Evolutionary conservation across 2,888 invertebrate genomes (phyloP), one percentile per base, ranked within the genome.

Genomic region (Orthosia gothica): DNA sequence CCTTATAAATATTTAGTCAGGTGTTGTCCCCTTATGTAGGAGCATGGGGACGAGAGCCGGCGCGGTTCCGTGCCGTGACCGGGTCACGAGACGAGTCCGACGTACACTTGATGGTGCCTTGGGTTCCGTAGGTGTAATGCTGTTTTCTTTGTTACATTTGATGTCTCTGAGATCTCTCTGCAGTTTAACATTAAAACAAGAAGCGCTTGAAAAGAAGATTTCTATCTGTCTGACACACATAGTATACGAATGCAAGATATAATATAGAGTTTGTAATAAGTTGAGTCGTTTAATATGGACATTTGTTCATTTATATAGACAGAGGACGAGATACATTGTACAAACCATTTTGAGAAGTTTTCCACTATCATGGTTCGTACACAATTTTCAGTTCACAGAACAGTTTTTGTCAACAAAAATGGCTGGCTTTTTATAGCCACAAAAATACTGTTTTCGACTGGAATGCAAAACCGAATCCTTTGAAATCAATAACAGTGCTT

Each of bases 31-130:
- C 86, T 82, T 86, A 86, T 87, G 85, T 80, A 81, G 84, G 79
- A 86, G 74, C 74, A 73, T 63, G 81, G 58, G 75, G 65, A 65
- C 66, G 64, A 75, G 79, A 59, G 62, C 76, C 69, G 72, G 12
- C 52, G 71, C 86, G 89, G 94, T 91, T 95, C 95, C 95, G 94
- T 90, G 89, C 90, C 86, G 88, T 94, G 93, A 95, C 95, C 95
- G 86, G 94, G 95, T 94, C 94, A 93, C 82, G 82, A 79, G 75
- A 74, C 81, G 89, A 88, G 92, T 89, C 91, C 92, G 92, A 92
- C 89, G 88, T 90, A 81, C 81, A 87, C 80, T 79, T 69, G 75
- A 70, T 76, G 76, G 64, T 70, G 76, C 55, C 76, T 47, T 55
- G 81, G 86, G 85, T 85, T 83, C 87, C 80, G 77, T 73, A 66